phyloP scores from a whole-genome alignment of 2,797 vertebrate species.

The Mormyrops boulengeri region DNA sequence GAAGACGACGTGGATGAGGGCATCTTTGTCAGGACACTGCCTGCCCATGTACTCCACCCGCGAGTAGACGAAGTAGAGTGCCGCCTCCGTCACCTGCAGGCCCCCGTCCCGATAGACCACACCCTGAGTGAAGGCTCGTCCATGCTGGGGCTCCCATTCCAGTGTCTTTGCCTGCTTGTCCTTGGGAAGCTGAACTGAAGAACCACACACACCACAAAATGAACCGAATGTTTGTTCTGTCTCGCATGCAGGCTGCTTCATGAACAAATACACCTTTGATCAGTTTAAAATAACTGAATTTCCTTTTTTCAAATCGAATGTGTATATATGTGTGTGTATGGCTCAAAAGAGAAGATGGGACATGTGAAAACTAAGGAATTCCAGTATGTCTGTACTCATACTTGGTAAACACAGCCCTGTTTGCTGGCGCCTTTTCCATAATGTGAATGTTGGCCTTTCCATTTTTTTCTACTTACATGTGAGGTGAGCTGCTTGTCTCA shows the following conservation, averaged over 20 bases:
- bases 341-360: neutral
- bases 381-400: neutral
- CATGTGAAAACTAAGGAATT: neutral
- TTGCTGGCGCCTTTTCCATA: neutral
- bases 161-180: slow-evolving; percentile 44
- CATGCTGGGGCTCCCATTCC: slow-evolving; percentile 65
- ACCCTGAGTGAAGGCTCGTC: slow-evolving; percentile 63
- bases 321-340: neutral
- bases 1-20: slow-evolving; percentile 61
- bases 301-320: neutral
- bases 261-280: neutral
- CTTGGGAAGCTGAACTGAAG: slow-evolving; percentile 43
- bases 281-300: neutral
- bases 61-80: slow-evolving; percentile 87
- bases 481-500: slow-evolving; percentile 70
- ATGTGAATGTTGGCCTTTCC: neutral
- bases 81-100: slow-evolving; percentile 71
- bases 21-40: slow-evolving; percentile 48
- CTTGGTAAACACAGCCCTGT: neutral
- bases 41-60: slow-evolving; percentile 69
- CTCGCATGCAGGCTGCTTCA: no score
- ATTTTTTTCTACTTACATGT: slow-evolving; percentile 58
- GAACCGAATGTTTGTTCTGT: neutral
- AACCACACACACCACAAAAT: neutral
- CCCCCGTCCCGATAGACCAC: slow-evolving; percentile 65